Evolutionary conservation across 2,888 invertebrate genomes (phyloP).

Genomic region (Trilocha varians): DNA sequence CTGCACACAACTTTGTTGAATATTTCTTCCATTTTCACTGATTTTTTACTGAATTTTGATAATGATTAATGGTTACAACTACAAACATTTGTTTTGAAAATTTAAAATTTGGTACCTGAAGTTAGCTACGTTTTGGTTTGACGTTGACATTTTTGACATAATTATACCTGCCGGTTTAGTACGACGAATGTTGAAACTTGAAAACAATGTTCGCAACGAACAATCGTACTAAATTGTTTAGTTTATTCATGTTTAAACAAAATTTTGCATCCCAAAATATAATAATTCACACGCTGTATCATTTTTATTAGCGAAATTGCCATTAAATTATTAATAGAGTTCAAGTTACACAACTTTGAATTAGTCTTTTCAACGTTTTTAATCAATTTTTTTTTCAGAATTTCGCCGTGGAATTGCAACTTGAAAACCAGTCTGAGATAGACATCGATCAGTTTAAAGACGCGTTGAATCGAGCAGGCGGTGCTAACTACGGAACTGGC

Average conservation of each 20-base stretch:
- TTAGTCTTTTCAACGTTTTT: conserved; percentile 3
- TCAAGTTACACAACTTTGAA: conserved; percentile 6
- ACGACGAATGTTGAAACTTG: background rate
- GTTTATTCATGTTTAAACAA: too few species aligned
- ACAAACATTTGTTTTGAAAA: too few species aligned
- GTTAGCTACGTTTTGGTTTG: background rate
- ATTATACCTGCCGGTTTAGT: background rate
- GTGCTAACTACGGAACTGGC: conserved; percentile 87
- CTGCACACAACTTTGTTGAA: conserved; percentile 62
- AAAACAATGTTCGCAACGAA: background rate
- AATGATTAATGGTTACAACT: too few species aligned
- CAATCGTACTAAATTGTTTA: too few species aligned
- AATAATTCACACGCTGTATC: too few species aligned
- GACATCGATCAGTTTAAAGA: conserved; percentile 80
- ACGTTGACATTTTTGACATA: background rate
- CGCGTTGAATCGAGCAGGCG: conserved; percentile 81
- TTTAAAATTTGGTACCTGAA: background rate
- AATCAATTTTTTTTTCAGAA: conserved; percentile 69
- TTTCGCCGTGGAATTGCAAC: conserved; percentile 83
- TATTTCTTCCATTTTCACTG: conserved; percentile 66
- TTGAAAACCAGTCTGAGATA: conserved; percentile 79
- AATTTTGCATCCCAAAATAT: too few species aligned
- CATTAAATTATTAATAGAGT: too few species aligned
- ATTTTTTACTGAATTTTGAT: too few species aligned
- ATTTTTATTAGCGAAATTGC: too few species aligned